These are phyloP conservation scores for Holacanthus passer DNA, from an alignment of 2,113 vertebrate genomes.

Conservation along the genomic window DNA sequence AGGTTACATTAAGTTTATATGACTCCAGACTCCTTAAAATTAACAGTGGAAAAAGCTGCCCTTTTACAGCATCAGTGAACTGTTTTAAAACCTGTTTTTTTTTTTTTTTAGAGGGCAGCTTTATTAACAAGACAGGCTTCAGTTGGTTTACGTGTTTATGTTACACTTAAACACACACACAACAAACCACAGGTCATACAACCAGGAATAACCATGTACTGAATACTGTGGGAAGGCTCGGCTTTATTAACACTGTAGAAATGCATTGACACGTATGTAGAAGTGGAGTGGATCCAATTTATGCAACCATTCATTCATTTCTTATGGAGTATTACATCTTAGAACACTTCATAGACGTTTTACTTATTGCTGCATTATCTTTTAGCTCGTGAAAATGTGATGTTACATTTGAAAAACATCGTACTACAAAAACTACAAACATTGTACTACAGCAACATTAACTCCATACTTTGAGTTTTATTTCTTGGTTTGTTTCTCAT, in stretches of 20 bases:
- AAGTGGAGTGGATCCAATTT: neutral
- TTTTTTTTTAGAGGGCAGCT: neutral
- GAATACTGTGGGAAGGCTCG: neutral
- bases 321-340: neutral
- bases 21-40: constrained; percentile 14
- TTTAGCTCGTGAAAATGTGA: neutral
- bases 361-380: neutral
- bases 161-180: too few species aligned
- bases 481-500: constrained; percentile 1
- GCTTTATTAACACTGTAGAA: constrained; percentile 43
- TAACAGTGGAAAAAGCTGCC: neutral
- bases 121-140: neutral
- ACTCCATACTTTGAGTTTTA: neutral
- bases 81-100: neutral
- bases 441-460: neutral
- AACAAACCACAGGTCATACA: neutral
- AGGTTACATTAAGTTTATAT: neutral
- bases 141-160: too few species aligned
- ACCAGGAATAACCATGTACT: neutral
- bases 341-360: neutral
- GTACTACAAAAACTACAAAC: neutral
- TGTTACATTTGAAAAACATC: neutral
- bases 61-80: neutral
- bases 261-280: constrained; percentile 1
- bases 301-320: neutral